Percentiles rank a stretch among this genome's conserved stretches.
phyloP scores from a whole-genome alignment of 2,888 invertebrate species.

The Dorcus parallelipipedus region DNA sequence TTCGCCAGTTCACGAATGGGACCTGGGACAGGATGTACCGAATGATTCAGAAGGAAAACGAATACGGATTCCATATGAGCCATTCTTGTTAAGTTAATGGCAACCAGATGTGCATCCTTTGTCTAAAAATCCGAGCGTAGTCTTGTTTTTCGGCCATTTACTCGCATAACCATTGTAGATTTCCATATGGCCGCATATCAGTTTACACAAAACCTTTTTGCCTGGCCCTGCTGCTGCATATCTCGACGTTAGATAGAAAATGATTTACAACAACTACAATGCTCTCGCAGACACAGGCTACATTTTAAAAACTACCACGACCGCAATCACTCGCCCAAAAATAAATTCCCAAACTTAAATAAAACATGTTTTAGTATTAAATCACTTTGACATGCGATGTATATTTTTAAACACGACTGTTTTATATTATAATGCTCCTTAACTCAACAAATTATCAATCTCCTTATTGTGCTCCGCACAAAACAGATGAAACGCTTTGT shows the following conservation, averaged over 20 bases:
- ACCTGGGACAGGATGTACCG: conserved; percentile 24
- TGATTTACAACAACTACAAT: not conserved
- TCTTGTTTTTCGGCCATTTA: conserved; percentile 36
- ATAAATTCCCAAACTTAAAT: conserved; percentile 4
- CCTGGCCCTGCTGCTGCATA: not conserved
- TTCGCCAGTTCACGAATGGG: too few species aligned
- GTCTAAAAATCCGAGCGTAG: conserved; percentile 34
- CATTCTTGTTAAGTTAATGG: conserved; percentile 36
- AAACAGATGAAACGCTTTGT: conserved; percentile 13
- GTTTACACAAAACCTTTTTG: conserved; percentile 28
- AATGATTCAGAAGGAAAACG: conserved; percentile 23
- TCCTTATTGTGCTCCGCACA: conserved; percentile 9
- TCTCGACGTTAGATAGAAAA: not conserved
- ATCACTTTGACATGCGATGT: conserved; percentile 9
- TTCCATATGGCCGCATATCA: conserved; percentile 35
- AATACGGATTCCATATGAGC: conserved; percentile 26
- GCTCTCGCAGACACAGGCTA: not conserved
- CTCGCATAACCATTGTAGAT: conserved; percentile 39
- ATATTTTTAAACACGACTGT: conserved; percentile 18
- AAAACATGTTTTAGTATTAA: conserved; percentile 16
- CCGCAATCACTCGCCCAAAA: conserved; percentile 7
- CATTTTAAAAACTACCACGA: conserved; percentile 5
- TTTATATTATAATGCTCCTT: conserved; percentile 19
- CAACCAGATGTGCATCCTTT: conserved; percentile 37
- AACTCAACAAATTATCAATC: conserved; percentile 21